A percentile compares a stretch with the other conserved stretches of the same genome.
Evolutionary conservation across 2,888 invertebrate genomes (phyloP).

Genomic region (Chrysolina haemoptera): DNA sequence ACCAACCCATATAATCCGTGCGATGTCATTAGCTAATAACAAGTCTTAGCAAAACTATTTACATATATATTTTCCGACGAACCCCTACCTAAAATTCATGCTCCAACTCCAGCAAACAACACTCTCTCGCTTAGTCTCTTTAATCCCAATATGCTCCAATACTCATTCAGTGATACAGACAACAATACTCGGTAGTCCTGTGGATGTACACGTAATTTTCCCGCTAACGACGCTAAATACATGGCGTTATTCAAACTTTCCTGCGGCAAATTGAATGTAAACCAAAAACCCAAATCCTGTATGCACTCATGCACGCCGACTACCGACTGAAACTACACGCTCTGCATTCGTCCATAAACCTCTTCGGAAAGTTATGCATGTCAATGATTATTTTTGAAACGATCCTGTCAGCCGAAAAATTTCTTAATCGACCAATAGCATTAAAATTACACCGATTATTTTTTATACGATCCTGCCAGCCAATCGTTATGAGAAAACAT

Average conservation of each 20-base stretch:
- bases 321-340: conserved; percentile 16
- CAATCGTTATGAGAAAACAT: no score
- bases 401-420: background rate
- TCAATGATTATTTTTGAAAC: background rate
- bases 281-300: conserved; percentile 7
- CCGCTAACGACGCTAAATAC: conserved; percentile 5
- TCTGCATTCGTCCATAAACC: conserved; percentile 1
- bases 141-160: background rate
- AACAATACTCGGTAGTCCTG: background rate
- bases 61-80: no score
- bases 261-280: conserved; percentile 17
- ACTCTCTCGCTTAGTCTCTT: no score
- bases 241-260: conserved; percentile 14
- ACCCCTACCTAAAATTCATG: no score
- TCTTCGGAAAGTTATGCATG: background rate
- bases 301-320: conserved; percentile 12
- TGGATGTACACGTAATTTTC: background rate
- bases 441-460: no score
- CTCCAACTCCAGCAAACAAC: no score
- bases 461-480: no score
- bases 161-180: background rate
- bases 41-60: no score
- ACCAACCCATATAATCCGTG: no score
- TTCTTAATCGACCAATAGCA: no score
- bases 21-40: no score